Conservation (phyloP, 2,113 vertebrate species). For the Phalacrocorax aristotelis region DNA sequence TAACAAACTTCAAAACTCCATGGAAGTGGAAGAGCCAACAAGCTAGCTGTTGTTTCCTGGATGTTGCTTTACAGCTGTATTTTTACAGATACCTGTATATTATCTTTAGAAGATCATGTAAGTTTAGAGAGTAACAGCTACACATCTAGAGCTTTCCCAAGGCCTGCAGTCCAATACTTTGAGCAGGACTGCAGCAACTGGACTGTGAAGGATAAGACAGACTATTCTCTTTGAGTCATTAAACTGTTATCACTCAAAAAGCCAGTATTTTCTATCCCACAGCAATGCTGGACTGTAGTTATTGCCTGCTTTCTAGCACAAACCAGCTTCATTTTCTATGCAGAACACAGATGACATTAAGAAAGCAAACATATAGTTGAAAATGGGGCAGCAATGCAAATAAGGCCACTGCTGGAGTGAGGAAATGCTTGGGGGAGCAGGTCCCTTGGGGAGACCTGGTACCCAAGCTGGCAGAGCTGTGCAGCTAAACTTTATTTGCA, state of each 20-base stretch:
- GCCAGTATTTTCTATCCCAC: neutral
- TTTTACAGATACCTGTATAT: neutral
- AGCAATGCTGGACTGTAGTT: neutral
- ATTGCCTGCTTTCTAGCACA: neutral
- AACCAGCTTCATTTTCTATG: neutral
- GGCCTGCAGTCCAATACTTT: neutral
- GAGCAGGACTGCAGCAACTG: neutral
- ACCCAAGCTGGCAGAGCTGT: neutral
- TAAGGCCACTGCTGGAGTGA: neutral
- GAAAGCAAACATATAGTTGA: neutral
- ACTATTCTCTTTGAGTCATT: neutral
- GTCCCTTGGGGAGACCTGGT: neutral
- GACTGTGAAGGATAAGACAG: neutral
- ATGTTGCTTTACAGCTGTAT: neutral
- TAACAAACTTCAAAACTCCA: slow-evolving; percentile 45
- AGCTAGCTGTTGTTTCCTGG: neutral
- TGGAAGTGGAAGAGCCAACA: neutral
- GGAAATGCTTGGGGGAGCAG: neutral
- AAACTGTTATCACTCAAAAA: neutral
- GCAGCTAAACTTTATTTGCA: neutral
- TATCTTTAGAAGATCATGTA: neutral
- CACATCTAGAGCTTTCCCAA: neutral
- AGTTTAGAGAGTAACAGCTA: neutral
- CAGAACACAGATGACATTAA: neutral
- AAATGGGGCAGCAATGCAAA: neutral